Conservation (phyloP, 1,140 invertebrate genomes). For the Brachionus manjavacas region DNA sequence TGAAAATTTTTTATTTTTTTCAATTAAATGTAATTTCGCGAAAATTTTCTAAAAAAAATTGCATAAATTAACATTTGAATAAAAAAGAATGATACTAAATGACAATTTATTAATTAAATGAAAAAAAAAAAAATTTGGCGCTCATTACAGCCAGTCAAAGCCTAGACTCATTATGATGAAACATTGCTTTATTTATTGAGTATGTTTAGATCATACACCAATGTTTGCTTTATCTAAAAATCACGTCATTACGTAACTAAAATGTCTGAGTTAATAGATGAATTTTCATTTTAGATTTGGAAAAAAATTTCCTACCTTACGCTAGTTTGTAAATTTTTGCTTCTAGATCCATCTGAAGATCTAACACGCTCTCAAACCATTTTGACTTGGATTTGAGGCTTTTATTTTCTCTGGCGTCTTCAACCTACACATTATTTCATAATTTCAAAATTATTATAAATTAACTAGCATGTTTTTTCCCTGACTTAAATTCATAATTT, state of each 20-base stretch:
- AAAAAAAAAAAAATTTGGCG: background rate
- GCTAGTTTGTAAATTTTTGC: background rate
- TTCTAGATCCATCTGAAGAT: background rate
- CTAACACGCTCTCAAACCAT: background rate
- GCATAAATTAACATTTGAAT: background rate
- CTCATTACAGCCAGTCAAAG: background rate
- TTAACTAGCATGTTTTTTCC: background rate
- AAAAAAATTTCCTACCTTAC: background rate
- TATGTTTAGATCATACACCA: background rate
- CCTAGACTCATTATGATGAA: background rate
- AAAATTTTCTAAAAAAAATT: background rate
- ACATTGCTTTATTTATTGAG: background rate
- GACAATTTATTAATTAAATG: background rate
- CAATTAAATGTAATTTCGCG: background rate
- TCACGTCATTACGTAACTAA: background rate
- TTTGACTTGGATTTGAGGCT: background rate
- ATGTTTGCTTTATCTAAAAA: background rate
- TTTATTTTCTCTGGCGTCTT: background rate
- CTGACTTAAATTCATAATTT: background rate
- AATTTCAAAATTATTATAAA: slow-evolving; percentile 2
- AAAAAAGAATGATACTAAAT: background rate
- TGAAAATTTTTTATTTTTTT: background rate
- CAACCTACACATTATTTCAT: background rate
- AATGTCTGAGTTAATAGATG: background rate
- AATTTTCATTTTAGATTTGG: background rate